A percentile compares a stretch with the other conserved stretches of the same genome.
These are phyloP conservation scores for Cydia splendana DNA, from an alignment of 1,140 invertebrate species.

Conservation along the genomic window DNA sequence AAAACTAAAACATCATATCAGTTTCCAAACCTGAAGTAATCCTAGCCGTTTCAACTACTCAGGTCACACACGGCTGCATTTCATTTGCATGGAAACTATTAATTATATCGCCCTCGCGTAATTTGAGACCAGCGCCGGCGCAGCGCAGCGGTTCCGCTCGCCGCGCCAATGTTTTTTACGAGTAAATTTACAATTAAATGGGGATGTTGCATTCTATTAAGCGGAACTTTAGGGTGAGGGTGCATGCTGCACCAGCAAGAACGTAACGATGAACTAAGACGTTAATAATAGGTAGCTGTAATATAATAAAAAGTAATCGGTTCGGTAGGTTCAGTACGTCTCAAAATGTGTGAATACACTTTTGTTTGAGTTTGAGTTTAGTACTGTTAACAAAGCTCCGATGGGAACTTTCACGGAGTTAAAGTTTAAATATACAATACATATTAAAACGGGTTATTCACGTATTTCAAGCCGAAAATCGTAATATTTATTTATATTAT, in stretches of 20 bases:
- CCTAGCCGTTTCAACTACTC: not conserved
- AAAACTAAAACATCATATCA: too few relatives aligned
- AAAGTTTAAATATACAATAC: too few relatives aligned
- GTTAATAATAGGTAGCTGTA: not conserved
- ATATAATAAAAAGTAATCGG: not conserved
- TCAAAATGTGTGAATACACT: too few relatives aligned
- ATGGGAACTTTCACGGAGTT: too few relatives aligned
- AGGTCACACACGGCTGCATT: not conserved
- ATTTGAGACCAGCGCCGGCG: not conserved
- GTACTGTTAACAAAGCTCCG: too few relatives aligned
- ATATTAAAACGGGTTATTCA: too few relatives aligned
- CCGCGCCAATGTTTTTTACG: slow-evolving; percentile 13
- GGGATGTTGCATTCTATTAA: not conserved
- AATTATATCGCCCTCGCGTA: slow-evolving; percentile 13
- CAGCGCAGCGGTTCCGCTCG: not conserved
- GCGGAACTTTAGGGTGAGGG: slow-evolving; percentile 1
- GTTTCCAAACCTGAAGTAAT: too few relatives aligned
- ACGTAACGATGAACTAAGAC: not conserved
- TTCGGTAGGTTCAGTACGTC: not conserved
- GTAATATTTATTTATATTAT: too few relatives aligned
- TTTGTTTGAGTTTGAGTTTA: too few relatives aligned
- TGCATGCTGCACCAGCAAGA: not conserved
- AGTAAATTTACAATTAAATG: not conserved
- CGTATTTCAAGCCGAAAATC: too few relatives aligned
- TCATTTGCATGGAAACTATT: slow-evolving; percentile 28